Evolutionary conservation across 1,140 invertebrate genomes (phyloP), one percentile per base, ranked within the genome.

Genomic region (Bombus impatiens): DNA sequence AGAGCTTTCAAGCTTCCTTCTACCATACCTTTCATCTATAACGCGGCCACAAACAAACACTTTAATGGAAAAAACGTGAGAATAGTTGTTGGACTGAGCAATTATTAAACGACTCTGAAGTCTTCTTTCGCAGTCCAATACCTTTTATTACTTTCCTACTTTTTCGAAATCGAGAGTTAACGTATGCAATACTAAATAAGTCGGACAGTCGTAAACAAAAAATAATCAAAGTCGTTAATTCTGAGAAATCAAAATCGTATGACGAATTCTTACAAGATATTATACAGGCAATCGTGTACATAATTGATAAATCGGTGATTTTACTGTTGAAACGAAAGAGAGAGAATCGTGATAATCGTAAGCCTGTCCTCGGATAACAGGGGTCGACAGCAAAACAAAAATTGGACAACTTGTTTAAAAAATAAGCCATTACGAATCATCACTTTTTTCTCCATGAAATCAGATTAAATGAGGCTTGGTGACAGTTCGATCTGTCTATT

Each of bases 1-100:
- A 80, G 47, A 37, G 57, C 62, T 81, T 84, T 84, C 78, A 78
- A 82, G 42, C 4, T 28, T 75, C 37, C 47, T 71, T 84, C 87
- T 84, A 78, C 53, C 42, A 37, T 18, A 47, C 1, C 28, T n/a
- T 62, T 53, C 62, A 25, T 13, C 10, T 22, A 0, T 44, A 70
- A 37, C 28, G 76, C 25, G 13, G 35, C 35, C 78, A 15, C 57
- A 35, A 15, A 10, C 40, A 18, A 78, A 44, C 9, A 22, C 35
- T 74, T 65, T 15, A 4, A 32, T 28, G 0, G n/a, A 37, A 62
- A 25, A 40, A 62, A 74, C 28, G n/a, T 35, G 47, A 53, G 47
- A 18, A 53, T 53, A 53, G 47, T 53, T 53, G 47, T 53, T 53
- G 15, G 18, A 22, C 18, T 22, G 18, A 32, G 4, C 15, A 13